Percentiles rank a stretch among this genome's conserved stretches.
phyloP scores from a whole-genome alignment of 2,113 vertebrate species.

The Halichoeres trimaculatus region DNA sequence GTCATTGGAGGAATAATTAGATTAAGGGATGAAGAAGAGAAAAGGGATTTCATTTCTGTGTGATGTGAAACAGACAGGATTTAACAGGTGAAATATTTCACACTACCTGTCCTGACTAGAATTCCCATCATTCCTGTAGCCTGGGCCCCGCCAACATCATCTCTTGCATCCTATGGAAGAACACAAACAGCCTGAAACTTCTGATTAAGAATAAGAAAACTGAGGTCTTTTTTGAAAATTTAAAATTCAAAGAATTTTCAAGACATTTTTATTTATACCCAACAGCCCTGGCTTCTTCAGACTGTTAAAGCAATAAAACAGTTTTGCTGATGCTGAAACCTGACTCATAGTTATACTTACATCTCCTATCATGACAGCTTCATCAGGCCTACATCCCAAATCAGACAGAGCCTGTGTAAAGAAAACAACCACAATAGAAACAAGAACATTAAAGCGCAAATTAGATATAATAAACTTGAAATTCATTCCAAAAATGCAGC shows the following conservation, averaged over 20 bases:
- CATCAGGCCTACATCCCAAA: constrained; percentile 85
- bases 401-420: constrained; percentile 68
- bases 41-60: background rate
- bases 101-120: constrained; percentile 91
- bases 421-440: background rate
- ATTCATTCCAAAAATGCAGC: background rate
- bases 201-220: too few relatives aligned
- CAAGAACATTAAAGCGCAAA: background rate
- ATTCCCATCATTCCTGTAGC: constrained; percentile 92
- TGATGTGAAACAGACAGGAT: background rate
- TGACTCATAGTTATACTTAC: constrained; percentile 78
- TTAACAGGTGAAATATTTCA: constrained; percentile 23
- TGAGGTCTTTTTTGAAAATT: background rate
- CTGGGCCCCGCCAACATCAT: constrained; percentile 94
- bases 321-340: constrained; percentile 9
- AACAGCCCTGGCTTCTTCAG: background rate
- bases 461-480: background rate
- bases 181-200: background rate
- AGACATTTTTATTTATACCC: background rate
- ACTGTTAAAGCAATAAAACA: background rate
- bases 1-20: background rate
- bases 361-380: constrained; percentile 96
- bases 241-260: background rate
- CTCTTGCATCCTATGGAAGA: constrained; percentile 89
- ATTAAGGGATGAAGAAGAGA: background rate